Conservation (phyloP, 2,888 invertebrate species). For the Meganola albula region DNA sequence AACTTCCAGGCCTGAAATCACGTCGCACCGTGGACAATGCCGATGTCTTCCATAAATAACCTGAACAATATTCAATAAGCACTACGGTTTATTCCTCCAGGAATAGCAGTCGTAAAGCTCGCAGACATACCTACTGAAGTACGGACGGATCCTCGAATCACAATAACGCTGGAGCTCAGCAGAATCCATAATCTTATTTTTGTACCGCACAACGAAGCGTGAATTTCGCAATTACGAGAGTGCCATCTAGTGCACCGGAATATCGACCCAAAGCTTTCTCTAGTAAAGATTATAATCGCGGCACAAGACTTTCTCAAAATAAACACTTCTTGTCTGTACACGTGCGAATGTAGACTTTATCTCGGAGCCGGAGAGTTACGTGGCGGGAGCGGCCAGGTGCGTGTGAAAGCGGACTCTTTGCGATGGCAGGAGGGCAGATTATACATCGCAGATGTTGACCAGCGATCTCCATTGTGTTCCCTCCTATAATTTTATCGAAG, state of each 20-base stretch:
- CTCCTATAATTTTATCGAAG: conserved; percentile 78
- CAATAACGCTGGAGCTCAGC: conserved; percentile 75
- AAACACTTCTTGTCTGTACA: conserved; percentile 73
- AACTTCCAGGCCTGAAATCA: conserved; percentile 42
- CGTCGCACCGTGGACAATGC: conserved; percentile 54
- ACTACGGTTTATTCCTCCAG: conserved; percentile 70
- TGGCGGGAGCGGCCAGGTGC: conserved; percentile 47
- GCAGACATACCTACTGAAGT: conserved; percentile 76
- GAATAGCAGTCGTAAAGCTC: conserved; percentile 73
- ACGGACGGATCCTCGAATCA: conserved; percentile 78
- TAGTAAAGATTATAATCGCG: conserved; percentile 48
- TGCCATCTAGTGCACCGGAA: conserved; percentile 38
- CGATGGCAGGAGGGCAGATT: conserved; percentile 56
- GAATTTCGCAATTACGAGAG: conserved; percentile 75
- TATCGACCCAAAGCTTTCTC: conserved; percentile 40
- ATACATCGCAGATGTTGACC: conserved; percentile 58
- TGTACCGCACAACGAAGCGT: conserved; percentile 76
- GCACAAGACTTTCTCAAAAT: conserved; percentile 58
- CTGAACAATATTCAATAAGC: conserved; percentile 73
- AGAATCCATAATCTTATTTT: conserved; percentile 79
- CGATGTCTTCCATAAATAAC: conserved; percentile 73
- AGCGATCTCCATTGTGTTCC: conserved; percentile 71
- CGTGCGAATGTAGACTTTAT: conserved; percentile 74
- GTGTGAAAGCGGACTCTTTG: conserved; percentile 66
- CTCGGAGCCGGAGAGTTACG: conserved; percentile 63